Conservation (phyloP, 2,888 invertebrate species). For the Amblyjoppa proteus region DNA sequence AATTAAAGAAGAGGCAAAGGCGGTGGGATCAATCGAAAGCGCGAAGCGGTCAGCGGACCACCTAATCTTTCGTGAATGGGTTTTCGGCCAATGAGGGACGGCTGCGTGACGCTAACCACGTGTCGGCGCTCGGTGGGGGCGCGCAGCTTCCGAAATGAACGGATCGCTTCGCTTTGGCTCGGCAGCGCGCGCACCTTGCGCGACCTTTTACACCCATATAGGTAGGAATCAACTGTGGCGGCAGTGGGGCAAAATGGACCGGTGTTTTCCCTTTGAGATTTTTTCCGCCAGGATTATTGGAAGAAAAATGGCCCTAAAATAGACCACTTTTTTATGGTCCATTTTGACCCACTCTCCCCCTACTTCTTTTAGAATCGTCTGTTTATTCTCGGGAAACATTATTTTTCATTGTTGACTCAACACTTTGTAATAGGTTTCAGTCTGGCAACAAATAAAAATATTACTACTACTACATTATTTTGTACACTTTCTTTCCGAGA, state of each 20-base stretch:
- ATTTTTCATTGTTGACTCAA: too few species aligned
- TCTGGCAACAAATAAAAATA: too few species aligned
- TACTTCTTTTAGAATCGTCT: too few species aligned
- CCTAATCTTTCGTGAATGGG: constrained; percentile 60
- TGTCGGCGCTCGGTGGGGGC: constrained; percentile 2
- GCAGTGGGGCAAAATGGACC: not conserved
- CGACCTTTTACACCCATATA: constrained; percentile 8
- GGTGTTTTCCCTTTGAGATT: not conserved
- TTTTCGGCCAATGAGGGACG: constrained; percentile 33
- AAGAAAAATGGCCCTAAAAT: not conserved
- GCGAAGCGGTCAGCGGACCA: constrained; percentile 31
- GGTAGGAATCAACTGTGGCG: not conserved
- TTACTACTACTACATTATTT: too few species aligned
- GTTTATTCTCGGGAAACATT: too few species aligned
- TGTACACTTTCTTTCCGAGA: too few species aligned
- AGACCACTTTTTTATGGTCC: too few species aligned
- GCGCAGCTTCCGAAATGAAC: constrained; percentile 49
- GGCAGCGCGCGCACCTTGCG: constrained; percentile 14
- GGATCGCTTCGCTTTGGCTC: constrained; percentile 34
- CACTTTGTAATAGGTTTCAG: too few species aligned
- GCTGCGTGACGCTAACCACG: constrained; percentile 38
- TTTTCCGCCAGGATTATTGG: not conserved
- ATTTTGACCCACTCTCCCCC: too few species aligned
- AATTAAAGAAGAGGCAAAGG: constrained; percentile 28
- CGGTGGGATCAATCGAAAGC: constrained; percentile 50